Percentiles rank a stretch among this genome's conserved stretches.
These are phyloP conservation scores for Xyliphius kryptos DNA, from an alignment of 2,113 vertebrate species.

Conservation along the genomic window DNA sequence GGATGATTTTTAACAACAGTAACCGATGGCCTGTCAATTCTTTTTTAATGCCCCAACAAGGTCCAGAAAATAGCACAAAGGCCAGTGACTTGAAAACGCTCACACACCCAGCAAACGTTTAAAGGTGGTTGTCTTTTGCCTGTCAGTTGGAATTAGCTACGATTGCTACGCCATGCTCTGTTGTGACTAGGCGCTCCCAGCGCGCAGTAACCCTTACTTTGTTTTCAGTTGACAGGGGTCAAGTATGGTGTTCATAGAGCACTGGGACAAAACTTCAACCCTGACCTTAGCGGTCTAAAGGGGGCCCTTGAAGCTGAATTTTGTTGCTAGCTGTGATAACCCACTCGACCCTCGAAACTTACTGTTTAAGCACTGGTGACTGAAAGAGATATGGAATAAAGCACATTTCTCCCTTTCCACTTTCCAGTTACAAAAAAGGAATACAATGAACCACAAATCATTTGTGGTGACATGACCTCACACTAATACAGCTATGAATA, in stretches of 20 bases:
- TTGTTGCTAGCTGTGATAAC: conserved; percentile 49
- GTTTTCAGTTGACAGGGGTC: conserved; percentile 54
- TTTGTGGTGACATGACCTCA: too few species aligned
- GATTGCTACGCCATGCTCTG: conserved; percentile 38
- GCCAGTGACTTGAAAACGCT: conserved; percentile 17
- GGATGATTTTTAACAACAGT: too few species aligned
- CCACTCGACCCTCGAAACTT: conserved; percentile 34
- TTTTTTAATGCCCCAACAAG: conserved; percentile 14
- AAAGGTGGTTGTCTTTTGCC: conserved; percentile 52
- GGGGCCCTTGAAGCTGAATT: conserved; percentile 31
- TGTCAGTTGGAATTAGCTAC: conserved; percentile 58
- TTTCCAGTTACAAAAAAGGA: not conserved
- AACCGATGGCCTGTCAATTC: conserved; percentile 18
- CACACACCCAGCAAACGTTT: conserved; percentile 31
- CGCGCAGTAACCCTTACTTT: conserved; percentile 52
- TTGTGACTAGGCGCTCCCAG: conserved; percentile 53
- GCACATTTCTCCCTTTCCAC: not conserved
- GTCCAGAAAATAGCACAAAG: conserved; percentile 41
- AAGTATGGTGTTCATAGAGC: conserved; percentile 55
- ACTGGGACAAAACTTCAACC: conserved; percentile 13
- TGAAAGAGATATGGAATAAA: not conserved
- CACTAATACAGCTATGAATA: too few species aligned
- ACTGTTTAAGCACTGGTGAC: not conserved
- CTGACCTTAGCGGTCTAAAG: conserved; percentile 46
- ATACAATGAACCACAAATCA: not conserved